Base-by-base conservation (phyloP, 2,888 invertebrate genomes). In the Netelia virgata region DNA sequence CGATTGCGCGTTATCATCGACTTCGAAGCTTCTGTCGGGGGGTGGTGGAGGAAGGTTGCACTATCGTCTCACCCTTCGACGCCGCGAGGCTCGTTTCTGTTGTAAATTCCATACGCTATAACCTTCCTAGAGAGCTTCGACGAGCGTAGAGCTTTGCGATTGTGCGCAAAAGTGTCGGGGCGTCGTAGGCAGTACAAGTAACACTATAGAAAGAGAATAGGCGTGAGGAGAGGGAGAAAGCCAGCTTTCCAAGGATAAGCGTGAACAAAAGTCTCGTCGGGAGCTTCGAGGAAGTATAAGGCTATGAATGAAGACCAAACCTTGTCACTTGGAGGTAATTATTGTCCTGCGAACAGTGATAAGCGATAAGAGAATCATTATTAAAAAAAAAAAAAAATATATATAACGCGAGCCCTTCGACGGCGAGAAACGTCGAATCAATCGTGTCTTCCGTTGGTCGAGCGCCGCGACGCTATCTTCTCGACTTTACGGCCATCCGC, bases 231-330 rank as follows among this genome's bases (percentile, higher is more conserved):
- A 57, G 18, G 18, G 18, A 18, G 18, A 18, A 18, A 57, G 57
- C 16, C 16, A 57, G 83, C 72, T 77, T 66, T 78, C 64, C 47
- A 55, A 57, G 23, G 57, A 53, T 41, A 79, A 69, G 74, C 68
- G 43, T 72, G 66, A 82, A 78, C 79, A 66, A n/a, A 78, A 86
- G 86, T 86, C 83, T 86, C 81, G 82, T 86, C 83, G 86, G 77
- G 82, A 87, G 80, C 80, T 83, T 85, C 85, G 84, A 89, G 89
- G 89, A 89, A 88, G 87, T 84, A 92, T 89, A 90, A 89, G 92
- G 94, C 93, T 97, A 97, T 97, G 97, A 97, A 97, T 97, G 97
- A 97, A 96, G 97, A 96, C 97, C 95, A 97, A 97, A 95, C 96
- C 96, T 95, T 95, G 97, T 94, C 96, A 97, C 94, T 95, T 97